A percentile compares a stretch with the other conserved stretches of the same genome.
These are phyloP conservation scores for Paratrypauchen microcephalus DNA, from an alignment of 2,797 vertebrate genomes.

Conservation along the genomic window DNA sequence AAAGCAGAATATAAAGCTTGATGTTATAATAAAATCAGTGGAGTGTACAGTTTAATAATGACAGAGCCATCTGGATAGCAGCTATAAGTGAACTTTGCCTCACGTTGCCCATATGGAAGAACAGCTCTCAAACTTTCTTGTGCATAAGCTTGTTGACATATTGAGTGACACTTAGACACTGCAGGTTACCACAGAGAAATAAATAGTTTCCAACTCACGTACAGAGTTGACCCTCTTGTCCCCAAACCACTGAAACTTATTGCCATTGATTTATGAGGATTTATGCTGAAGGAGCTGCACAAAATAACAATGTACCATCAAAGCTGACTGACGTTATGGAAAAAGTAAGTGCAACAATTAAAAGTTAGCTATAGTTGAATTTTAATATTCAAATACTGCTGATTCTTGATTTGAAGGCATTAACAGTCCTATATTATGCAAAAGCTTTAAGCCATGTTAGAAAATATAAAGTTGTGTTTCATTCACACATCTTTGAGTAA, in stretches of 20 bases:
- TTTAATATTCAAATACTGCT: no score
- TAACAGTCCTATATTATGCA: no score
- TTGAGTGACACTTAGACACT: neutral
- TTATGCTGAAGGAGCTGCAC: constrained; percentile 6
- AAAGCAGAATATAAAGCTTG: neutral
- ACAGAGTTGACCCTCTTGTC: constrained; percentile 5
- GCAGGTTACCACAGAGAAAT: constrained; percentile 26
- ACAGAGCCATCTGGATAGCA: constrained; percentile 6
- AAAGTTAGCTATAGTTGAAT: no score
- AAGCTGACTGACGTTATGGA: neutral
- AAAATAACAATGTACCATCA: neutral
- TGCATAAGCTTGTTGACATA: neutral
- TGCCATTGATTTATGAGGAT: constrained; percentile 17
- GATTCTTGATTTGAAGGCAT: no score
- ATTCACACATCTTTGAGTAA: no score
- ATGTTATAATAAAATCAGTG: constrained; percentile 1
- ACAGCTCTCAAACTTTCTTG: constrained; percentile 2
- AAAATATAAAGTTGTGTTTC: no score
- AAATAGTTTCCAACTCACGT: neutral
- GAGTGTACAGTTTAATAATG: constrained; percentile 7
- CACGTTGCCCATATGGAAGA: constrained; percentile 5
- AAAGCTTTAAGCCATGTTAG: no score
- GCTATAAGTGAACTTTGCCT: constrained; percentile 2
- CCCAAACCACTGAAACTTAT: neutral
- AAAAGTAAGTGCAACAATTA: no score